Conservation (phyloP, 2,888 invertebrate genomes). For the Andrena minutula region DNA sequence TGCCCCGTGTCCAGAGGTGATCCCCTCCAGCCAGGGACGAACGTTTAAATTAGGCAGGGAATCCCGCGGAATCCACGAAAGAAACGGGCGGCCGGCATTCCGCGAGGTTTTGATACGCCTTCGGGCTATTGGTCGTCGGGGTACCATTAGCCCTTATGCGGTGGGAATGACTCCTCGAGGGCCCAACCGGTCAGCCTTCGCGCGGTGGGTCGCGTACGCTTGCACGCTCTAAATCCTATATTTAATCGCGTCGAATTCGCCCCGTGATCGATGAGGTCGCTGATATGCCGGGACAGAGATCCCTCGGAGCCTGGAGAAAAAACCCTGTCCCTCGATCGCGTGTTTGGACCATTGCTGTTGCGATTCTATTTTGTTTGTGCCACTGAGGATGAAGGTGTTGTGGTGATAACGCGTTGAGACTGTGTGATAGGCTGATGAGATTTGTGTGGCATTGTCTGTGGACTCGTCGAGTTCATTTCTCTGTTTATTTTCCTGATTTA, state of each 20-base stretch:
- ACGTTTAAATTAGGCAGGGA: slow-evolving; percentile 84
- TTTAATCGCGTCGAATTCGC: slow-evolving; percentile 44
- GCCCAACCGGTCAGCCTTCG: slow-evolving; percentile 70
- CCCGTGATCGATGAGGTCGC: slow-evolving; percentile 58
- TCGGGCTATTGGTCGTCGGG: slow-evolving; percentile 75
- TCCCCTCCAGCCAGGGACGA: slow-evolving; percentile 71
- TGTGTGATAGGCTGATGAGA: too few species aligned
- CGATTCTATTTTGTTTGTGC: neutral
- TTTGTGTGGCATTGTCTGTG: neutral
- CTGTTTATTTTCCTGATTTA: neutral
- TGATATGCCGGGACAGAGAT: slow-evolving; percentile 8
- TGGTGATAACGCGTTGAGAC: too few species aligned
- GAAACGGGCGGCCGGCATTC: slow-evolving; percentile 81
- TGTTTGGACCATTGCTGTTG: neutral
- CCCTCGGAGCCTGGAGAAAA: neutral
- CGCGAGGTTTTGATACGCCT: slow-evolving; percentile 80
- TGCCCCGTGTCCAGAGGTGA: slow-evolving; percentile 70
- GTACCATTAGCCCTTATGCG: slow-evolving; percentile 80
- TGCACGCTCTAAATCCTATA: slow-evolving; percentile 68
- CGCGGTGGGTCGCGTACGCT: slow-evolving; percentile 62
- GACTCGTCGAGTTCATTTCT: neutral
- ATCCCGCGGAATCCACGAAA: slow-evolving; percentile 82
- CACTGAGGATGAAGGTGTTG: neutral
- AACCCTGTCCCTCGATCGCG: neutral
- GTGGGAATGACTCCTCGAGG: slow-evolving; percentile 71